phyloP scores from a whole-genome alignment of 2,797 vertebrate genomes.

The Meriones psammophilus region DNA sequence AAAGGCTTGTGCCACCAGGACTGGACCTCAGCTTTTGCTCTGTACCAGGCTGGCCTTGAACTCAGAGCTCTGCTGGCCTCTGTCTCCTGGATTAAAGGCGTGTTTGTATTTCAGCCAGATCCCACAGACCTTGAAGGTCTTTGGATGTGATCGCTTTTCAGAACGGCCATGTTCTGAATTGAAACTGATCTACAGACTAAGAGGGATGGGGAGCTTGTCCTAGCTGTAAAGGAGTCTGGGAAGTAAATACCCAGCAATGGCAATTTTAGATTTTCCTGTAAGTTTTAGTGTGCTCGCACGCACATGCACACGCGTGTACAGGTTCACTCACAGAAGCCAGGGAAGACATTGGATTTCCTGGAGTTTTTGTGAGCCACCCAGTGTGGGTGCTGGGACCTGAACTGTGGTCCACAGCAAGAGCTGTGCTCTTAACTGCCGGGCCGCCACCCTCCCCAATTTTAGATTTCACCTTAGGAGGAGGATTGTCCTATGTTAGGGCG shows the following conservation, averaged over 20 bases:
- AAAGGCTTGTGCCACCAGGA: no score
- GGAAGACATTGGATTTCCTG: not conserved
- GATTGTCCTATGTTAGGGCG: not conserved
- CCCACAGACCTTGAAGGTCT: no score
- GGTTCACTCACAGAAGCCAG: not conserved
- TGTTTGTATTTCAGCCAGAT: no score
- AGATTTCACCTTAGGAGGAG: not conserved
- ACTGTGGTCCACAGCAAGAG: not conserved
- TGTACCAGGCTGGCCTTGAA: no score
- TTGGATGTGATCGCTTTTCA: no score
- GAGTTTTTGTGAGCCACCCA: not conserved
- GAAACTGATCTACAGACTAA: no score
- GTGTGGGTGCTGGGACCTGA: not conserved
- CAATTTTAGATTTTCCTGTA: not conserved
- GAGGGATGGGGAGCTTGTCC: not conserved
- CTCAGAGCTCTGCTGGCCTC: no score
- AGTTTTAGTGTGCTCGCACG: not conserved
- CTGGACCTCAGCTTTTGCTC: no score
- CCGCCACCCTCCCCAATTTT: not conserved
- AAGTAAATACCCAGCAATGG: not conserved
- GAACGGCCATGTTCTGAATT: no score
- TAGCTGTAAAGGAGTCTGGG: not conserved
- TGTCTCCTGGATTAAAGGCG: no score
- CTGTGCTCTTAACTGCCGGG: not conserved
- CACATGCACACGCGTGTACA: not conserved